Base-by-base conservation (phyloP, 1,140 invertebrate genomes). In the Archivesica marissinica region DNA sequence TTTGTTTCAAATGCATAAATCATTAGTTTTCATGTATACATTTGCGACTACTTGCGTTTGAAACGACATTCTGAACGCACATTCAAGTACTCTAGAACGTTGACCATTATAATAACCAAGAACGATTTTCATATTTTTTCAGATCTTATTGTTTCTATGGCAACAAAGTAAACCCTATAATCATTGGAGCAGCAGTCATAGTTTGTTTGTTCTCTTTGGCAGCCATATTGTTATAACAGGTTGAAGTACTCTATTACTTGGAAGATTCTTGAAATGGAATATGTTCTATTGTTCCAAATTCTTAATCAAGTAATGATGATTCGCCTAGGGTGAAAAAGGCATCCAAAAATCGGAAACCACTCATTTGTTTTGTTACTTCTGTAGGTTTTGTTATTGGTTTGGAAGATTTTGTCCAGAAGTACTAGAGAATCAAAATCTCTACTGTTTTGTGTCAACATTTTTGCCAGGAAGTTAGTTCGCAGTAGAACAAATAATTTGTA, bases 141-240 rank as follows among this genome's bases (percentile, higher is more conserved):
- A 72, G 30, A 17, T 41, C 68, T 72, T 72, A 47, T 72, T 72
- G 68, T 72, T 72, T 50, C 68, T 25, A 47, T 72, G 68, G 68
- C 44, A 72, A 72, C 68, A 47, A 30, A 72, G 68, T 30, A 28
- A 72, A 33, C 25, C 68, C 33, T 30, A 44, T 50, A 72, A 72
- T 72, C 68, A 72, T 72, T 28, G 1, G 25, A 50, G 28, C 39
- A 72, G 28, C 39, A 72, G 50, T 72, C 68, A 47, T 41, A 50
- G 68, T 41, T 50, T 72, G 68, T 72, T 72, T 72, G 68, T 72
- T 72, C 68, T 30, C n/a, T 28, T 72, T 72, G 68, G 68, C 68
- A 72, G 44, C 23, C 68, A 72, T 72, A 50, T 72, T 72, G 23
- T 72, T 72, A 72, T 72, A 72, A 50, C 68, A 72, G 68, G 68